Evolutionary conservation across 1,140 invertebrate genomes (phyloP).

Genomic region (Cyrtorhinus lividipennis): DNA sequence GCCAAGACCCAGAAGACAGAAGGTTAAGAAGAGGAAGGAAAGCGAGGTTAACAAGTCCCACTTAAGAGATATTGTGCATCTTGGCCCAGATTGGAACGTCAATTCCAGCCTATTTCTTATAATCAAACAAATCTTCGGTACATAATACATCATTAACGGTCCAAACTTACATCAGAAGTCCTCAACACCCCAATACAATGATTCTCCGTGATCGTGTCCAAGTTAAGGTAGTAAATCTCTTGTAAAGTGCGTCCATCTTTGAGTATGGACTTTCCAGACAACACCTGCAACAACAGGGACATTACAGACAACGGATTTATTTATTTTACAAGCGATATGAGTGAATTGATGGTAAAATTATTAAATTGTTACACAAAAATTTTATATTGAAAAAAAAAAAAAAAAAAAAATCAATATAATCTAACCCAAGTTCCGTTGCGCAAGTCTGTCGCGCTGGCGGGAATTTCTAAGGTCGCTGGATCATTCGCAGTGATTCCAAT

Average conservation of each 20-base stretch:
- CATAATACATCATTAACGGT: too few relatives aligned
- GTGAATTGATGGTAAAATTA: too few relatives aligned
- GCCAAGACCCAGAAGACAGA: too few relatives aligned
- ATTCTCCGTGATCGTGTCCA: constrained; percentile 70
- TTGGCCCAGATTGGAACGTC: too few relatives aligned
- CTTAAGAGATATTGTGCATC: too few relatives aligned
- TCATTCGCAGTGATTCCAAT: constrained; percentile 78
- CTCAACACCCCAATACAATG: constrained; percentile 71
- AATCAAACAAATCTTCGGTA: too few relatives aligned
- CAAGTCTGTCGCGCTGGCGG: constrained; percentile 68
- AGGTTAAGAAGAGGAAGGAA: too few relatives aligned
- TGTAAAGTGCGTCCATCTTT: constrained; percentile 60
- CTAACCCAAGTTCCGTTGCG: constrained; percentile 70
- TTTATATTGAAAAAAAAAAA: not conserved
- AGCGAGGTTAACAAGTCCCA: too few relatives aligned
- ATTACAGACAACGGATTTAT: not conserved
- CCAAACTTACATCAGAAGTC: constrained; percentile 53
- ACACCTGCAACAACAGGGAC: constrained; percentile 36
- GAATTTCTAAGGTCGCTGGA: constrained; percentile 63
- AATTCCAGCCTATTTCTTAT: too few relatives aligned
- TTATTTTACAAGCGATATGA: not conserved
- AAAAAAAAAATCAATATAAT: constrained; percentile 16
- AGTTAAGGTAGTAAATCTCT: constrained; percentile 71
- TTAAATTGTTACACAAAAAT: too few relatives aligned
- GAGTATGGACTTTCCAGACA: constrained; percentile 71